A percentile compares a stretch with the other conserved stretches of the same genome.
These are phyloP conservation scores for Oryzias javanicus DNA, from an alignment of 2,113 vertebrate species.

Conservation along the genomic window DNA sequence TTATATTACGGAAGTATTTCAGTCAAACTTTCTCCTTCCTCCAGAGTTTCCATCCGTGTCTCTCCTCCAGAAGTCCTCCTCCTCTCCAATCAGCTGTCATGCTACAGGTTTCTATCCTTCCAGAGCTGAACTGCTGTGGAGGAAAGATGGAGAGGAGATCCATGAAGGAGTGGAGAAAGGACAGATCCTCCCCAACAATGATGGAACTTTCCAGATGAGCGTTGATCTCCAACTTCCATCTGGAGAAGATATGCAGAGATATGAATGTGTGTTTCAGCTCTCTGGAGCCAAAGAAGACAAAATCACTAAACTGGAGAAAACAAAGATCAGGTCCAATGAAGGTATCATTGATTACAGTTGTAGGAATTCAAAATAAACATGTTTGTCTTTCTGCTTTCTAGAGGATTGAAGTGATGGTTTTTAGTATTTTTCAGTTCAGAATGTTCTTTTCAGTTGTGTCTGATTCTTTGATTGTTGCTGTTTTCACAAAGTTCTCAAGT, in stretches of 20 bases:
- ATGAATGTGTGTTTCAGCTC: conserved; percentile 37
- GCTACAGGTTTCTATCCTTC: too few species aligned
- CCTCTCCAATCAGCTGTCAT: neutral
- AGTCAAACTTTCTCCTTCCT: neutral
- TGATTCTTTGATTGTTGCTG: too few species aligned
- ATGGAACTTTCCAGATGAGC: conserved; percentile 55
- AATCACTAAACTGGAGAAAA: neutral
- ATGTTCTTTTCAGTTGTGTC: too few species aligned
- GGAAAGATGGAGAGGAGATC: too few species aligned
- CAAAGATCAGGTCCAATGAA: neutral
- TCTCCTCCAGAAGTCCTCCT: conserved; percentile 9
- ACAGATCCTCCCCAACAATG: conserved; percentile 49
- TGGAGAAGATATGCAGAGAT: conserved; percentile 17
- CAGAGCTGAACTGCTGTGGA: too few species aligned
- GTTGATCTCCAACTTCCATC: conserved; percentile 8
- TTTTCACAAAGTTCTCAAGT: too few species aligned
- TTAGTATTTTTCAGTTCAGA: too few species aligned
- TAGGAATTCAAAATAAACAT: neutral
- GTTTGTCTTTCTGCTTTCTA: neutral
- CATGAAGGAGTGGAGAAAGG: conserved; percentile 17
- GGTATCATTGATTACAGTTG: neutral
- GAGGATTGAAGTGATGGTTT: neutral
- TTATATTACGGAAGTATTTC: neutral
- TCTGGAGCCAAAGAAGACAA: conserved; percentile 7
- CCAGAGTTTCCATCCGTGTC: neutral